Conservation (phyloP, 1,140 invertebrate species). For the Brachionus calyciflorus region DNA sequence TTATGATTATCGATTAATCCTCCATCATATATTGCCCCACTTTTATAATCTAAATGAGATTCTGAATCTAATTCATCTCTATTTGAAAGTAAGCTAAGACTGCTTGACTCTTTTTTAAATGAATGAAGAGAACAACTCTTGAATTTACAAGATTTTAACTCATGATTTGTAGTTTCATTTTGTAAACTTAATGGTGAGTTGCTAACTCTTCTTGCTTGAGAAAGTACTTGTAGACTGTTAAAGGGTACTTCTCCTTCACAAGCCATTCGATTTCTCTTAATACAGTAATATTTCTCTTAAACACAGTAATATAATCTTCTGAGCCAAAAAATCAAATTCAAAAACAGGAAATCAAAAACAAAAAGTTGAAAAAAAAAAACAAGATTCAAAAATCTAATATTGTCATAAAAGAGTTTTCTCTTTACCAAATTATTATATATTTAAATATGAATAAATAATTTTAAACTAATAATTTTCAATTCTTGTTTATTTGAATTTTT, state of each 20-base stretch:
- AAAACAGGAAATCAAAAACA: too few relatives aligned
- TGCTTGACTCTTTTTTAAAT: background rate
- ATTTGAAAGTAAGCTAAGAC: background rate
- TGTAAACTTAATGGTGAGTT: constrained; percentile 10
- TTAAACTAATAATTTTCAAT: too few relatives aligned
- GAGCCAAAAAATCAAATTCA: too few relatives aligned
- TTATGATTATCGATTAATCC: constrained; percentile 52
- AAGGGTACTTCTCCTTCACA: constrained; percentile 19
- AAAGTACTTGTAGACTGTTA: constrained; percentile 35
- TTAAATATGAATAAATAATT: too few relatives aligned
- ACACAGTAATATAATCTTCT: too few relatives aligned
- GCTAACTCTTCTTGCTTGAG: constrained; percentile 24
- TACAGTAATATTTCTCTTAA: too few relatives aligned
- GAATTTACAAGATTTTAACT: background rate
- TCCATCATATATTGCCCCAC: constrained; percentile 57
- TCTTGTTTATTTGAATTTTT: too few relatives aligned
- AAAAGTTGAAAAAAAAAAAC: too few relatives aligned
- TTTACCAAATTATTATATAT: too few relatives aligned
- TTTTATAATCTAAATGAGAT: constrained; percentile 52
- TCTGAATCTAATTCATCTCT: constrained; percentile 7
- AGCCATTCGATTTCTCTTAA: background rate
- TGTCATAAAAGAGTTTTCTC: too few relatives aligned
- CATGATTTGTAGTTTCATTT: background rate
- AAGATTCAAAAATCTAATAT: too few relatives aligned
- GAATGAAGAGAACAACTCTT: background rate